These are phyloP conservation scores for Butorides virescens DNA, from an alignment of 2,113 vertebrate genomes.

Conservation along the genomic window DNA sequence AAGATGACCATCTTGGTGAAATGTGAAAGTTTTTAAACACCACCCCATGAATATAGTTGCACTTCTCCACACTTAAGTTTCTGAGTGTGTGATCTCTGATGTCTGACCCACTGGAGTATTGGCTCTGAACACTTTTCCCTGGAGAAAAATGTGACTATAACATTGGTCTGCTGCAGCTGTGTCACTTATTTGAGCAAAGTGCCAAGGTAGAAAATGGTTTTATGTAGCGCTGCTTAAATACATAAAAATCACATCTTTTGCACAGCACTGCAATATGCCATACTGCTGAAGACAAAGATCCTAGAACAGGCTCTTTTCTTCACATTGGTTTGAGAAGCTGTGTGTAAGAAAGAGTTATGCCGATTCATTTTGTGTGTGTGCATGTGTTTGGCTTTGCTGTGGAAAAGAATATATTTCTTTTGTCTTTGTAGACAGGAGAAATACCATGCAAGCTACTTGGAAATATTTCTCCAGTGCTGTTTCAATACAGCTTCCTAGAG, in stretches of 20 bases:
- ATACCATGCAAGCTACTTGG: rapidly evolving
- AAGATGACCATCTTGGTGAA: background rate
- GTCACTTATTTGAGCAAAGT: background rate
- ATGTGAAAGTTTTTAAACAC: background rate
- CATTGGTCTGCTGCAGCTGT: background rate
- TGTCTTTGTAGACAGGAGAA: background rate
- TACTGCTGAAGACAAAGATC: background rate
- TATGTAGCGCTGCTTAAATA: background rate
- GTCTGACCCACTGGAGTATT: background rate
- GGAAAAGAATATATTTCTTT: background rate
- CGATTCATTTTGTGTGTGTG: background rate
- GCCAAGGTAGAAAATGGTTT: background rate
- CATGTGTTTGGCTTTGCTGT: background rate
- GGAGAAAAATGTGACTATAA: background rate
- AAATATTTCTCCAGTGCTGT: background rate
- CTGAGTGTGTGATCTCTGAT: background rate
- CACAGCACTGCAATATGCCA: background rate
- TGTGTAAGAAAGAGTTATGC: background rate
- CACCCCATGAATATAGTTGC: background rate
- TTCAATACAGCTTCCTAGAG: background rate
- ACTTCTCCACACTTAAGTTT: background rate
- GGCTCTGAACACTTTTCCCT: background rate
- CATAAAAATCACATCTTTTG: background rate
- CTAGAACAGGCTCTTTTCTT: background rate
- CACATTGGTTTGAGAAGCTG: background rate